Base-by-base conservation (phyloP, 2,113 vertebrate species). In the Nyctereutes procyonoides region DNA sequence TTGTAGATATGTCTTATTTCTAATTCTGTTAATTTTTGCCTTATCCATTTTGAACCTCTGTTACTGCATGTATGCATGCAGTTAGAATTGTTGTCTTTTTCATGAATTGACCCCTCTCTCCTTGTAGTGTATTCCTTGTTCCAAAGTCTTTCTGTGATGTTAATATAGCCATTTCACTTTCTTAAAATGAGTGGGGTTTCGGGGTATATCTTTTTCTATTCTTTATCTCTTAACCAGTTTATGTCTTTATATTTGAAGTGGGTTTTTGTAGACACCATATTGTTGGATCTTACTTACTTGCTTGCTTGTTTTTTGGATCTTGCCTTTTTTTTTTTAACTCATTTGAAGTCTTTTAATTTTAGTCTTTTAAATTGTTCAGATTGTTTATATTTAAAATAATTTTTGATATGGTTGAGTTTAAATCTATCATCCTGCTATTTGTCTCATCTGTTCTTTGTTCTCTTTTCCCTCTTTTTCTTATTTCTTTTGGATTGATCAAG, bases 291-390 rank as follows among this genome's bases (percentile, higher is more conserved):
- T 82, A 53, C 56, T 71, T 82, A 53, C 24, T 65, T 85, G 65
- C 53, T 55, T 55, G 53, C 15, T 69, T 69, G 32, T n/a, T 69
- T 69, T 62, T n/a, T 17, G 32, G 15, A 69, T 69, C 15, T 69
- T 69, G 65, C 30, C 17, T 43, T 20, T 58, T 58, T 58, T 58
- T 63, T 38, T 65, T 77, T 85, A 13, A 4, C 43, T 7, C 80
- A 51, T 48, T 43, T 79, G 43, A n/a, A 62, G 19, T 71, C 19
- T 62, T 92, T 92, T 74, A 62, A 69, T 22, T 35, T 67, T 69
- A 58, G 89, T 38, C 55, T 93, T 79, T 93, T 56, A 87, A 93
- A 67, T 86, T 77, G 82, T 86, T 65, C 67, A 86, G n/a, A 77
- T 53, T 43, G 5, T 93, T 85, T 77, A 26, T 77, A 35, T 79